Conservation (phyloP, 1,140 invertebrate species). For the Drosophila pseudoobscura region DNA sequence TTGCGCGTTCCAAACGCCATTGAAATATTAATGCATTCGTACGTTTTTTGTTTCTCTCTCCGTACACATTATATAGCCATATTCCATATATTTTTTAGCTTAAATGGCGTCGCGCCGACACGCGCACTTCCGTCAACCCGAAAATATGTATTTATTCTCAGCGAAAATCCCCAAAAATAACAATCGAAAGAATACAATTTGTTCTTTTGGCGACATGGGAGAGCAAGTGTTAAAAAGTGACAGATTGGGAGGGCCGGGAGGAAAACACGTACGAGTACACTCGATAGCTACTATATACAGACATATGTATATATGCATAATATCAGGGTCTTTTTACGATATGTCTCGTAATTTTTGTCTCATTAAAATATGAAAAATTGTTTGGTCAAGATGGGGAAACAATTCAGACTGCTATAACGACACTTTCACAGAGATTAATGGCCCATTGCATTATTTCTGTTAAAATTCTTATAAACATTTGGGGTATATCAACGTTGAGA, state of each 20-base stretch:
- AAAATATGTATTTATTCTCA: constrained; percentile 37
- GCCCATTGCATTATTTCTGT: not conserved
- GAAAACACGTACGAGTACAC: constrained; percentile 10
- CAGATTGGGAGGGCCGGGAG: constrained; percentile 40
- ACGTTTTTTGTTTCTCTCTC: constrained; percentile 4
- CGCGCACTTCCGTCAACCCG: constrained; percentile 68
- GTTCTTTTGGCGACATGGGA: constrained; percentile 38
- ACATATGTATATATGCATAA: constrained; percentile 28
- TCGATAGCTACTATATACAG: constrained; percentile 31
- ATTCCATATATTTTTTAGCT: constrained; percentile 33
- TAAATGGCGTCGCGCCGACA: constrained; percentile 56
- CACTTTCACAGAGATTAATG: constrained; percentile 37
- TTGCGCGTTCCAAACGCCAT: constrained; percentile 34
- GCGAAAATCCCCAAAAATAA: constrained; percentile 51
- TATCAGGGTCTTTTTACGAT: constrained; percentile 68
- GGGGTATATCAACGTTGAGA: not conserved
- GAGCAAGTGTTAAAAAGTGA: constrained; percentile 63
- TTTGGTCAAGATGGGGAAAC: constrained; percentile 15
- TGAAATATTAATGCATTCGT: constrained; percentile 58
- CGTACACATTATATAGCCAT: constrained; percentile 43
- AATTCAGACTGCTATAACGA: constrained; percentile 16
- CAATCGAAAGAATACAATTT: constrained; percentile 25
- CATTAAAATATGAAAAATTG: constrained; percentile 66
- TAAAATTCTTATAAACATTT: not conserved
- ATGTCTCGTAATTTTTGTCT: constrained; percentile 49